Evolutionary conservation across 2,113 vertebrate genomes (phyloP), one percentile per base, ranked within the genome.

Genomic region (Lampris incognitus): DNA sequence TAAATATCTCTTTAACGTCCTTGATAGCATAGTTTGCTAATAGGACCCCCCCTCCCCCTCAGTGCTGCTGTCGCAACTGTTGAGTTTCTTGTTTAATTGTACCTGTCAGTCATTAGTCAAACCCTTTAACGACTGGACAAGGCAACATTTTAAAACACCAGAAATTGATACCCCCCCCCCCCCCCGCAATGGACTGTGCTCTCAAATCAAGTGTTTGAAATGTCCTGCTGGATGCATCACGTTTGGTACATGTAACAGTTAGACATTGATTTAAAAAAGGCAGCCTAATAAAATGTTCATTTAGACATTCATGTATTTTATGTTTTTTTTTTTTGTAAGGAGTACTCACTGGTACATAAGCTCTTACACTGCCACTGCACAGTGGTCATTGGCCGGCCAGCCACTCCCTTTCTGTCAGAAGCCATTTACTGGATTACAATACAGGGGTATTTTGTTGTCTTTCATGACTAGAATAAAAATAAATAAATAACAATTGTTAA

Each of bases 381-480:
- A 82, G 66, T 88, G 83, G 69, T 81, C 82, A 69, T 71, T 85
- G 72, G 72, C 66, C 55, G 66, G 70, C 77, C 78, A 86, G 90
- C 91, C 89, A 89, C 88, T 91, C 90, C 89, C 86, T 91, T 86
- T 81, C n/a, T 75, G 36, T 59, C 37, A 13, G 42, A 13, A 74
- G 72, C 74, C 41, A 58, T 76, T n/a, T 68, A 52, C 61, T 68
- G 60, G 71, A 87, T 69, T 75, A 69, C 2, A 52, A 59, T 69
- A 55, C 57, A n/a, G 13, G 69, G 39, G 8, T 62, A 36, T 63
- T 55, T 82, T 79, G 11, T 39, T 57, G 73, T 76, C 40, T 55
- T 44, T 71, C 52, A 54, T 52, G 51, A 52, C 11, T 67, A 52
- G 38, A 57, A 51, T 61, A 24, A 24, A 24, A 24, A 24, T 24